Percentiles rank a stretch among this genome's conserved stretches.
Evolutionary conservation across 2,797 vertebrate genomes (phyloP).

Genomic region (Gambelia wislizenii): DNA sequence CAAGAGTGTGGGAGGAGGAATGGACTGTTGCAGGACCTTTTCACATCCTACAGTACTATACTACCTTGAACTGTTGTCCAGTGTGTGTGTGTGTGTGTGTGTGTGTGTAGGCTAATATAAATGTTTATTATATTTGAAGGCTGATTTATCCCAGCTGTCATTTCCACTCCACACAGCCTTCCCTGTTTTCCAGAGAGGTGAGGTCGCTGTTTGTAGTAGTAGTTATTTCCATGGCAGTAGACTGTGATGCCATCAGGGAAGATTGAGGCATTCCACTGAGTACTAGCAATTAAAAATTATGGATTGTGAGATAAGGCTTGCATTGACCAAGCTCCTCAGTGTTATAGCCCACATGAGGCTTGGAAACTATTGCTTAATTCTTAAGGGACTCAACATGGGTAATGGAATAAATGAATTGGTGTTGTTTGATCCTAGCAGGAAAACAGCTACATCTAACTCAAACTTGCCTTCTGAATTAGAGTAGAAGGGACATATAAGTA

Average conservation of each 20-base stretch:
- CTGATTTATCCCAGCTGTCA: constrained; percentile 49
- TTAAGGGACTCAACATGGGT: constrained; percentile 68
- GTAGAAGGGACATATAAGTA: constrained; percentile 21
- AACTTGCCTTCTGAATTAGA: constrained; percentile 30
- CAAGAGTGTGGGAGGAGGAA: neutral
- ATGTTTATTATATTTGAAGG: constrained; percentile 31
- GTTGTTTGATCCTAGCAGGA: constrained; percentile 63
- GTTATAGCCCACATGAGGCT: constrained; percentile 63
- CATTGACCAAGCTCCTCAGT: constrained; percentile 69
- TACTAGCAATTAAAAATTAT: constrained; percentile 76
- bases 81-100: neutral
- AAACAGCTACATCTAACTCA: constrained; percentile 59
- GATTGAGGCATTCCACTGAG: constrained; percentile 68
- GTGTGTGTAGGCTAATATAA: constrained; percentile 15
- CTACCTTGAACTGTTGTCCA: neutral
- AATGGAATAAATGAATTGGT: constrained; percentile 75
- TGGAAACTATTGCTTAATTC: constrained; percentile 76
- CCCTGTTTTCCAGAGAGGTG: constrained; percentile 63
- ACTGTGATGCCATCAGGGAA: constrained; percentile 75
- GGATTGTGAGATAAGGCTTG: constrained; percentile 71
- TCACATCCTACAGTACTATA: neutral
- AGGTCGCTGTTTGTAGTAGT: constrained; percentile 72
- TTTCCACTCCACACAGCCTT: constrained; percentile 59
- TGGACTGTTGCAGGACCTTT: neutral
- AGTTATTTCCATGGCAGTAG: constrained; percentile 76